Conservation (phyloP, 2,113 vertebrate genomes). For the Ophthalmolycus amberensis region DNA sequence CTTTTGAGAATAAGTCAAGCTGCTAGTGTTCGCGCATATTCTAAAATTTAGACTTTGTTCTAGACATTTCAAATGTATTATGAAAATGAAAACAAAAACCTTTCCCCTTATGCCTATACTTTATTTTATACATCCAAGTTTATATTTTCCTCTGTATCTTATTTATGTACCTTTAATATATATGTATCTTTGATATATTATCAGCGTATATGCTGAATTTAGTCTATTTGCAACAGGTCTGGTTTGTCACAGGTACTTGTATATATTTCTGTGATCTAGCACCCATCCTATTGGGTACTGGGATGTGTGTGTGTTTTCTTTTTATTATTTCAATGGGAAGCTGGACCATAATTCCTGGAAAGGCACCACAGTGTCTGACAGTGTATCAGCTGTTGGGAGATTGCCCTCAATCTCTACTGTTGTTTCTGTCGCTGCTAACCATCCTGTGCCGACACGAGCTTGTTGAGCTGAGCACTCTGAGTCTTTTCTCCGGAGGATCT, state of each 20-base stretch:
- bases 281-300: background rate
- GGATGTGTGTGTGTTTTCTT: background rate
- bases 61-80: no score
- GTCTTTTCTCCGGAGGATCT: conserved; percentile 48
- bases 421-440: conserved; percentile 42
- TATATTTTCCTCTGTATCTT: background rate
- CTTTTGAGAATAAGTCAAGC: no score
- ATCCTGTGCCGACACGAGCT: conserved; percentile 24
- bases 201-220: background rate
- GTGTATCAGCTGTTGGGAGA: conserved; percentile 44
- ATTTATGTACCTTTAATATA: background rate
- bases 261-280: background rate
- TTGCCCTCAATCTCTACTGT: conserved; percentile 45
- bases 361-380: conserved; percentile 34
- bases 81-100: no score
- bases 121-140: background rate
- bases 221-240: background rate
- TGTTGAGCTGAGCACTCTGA: conserved; percentile 17
- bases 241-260: background rate
- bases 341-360: conserved; percentile 49
- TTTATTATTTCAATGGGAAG: conserved; percentile 30
- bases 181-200: background rate
- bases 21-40: no score
- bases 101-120: no score
- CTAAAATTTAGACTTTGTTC: no score